Evolutionary conservation across 2,113 vertebrate species (phyloP).

Genomic region (Laticauda laticaudata): DNA sequence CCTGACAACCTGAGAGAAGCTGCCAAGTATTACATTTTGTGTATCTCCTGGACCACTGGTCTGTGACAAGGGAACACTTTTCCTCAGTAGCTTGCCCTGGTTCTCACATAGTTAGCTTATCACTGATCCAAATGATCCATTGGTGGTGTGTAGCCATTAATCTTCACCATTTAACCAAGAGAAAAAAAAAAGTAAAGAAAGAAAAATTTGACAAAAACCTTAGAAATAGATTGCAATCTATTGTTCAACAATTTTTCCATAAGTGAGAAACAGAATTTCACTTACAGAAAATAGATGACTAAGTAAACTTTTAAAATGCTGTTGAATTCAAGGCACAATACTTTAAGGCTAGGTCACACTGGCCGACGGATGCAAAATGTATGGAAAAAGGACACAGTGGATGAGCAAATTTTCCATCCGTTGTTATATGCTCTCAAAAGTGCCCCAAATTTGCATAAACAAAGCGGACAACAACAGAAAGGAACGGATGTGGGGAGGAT

Average conservation of each 20-base stretch:
- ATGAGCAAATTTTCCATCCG: too few relatives aligned
- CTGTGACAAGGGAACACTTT: constrained; percentile 31
- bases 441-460: too few relatives aligned
- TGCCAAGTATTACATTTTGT: constrained; percentile 12
- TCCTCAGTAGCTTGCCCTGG: constrained; percentile 6
- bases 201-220: constrained; percentile 5
- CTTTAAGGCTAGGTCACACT: not conserved
- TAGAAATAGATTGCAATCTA: not conserved
- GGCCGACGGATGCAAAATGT: too few relatives aligned
- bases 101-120: constrained; percentile 42
- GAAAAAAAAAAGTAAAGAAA: constrained; percentile 8
- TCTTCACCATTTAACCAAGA: constrained; percentile 35
- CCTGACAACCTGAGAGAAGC: not conserved
- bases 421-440: too few relatives aligned
- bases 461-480: too few relatives aligned
- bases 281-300: not conserved
- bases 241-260: not conserved
- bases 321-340: not conserved
- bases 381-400: too few relatives aligned
- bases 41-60: constrained; percentile 11
- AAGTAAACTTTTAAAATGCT: not conserved
- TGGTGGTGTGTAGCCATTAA: constrained; percentile 37
- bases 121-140: constrained; percentile 22
- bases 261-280: not conserved
- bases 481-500: too few relatives aligned